Evolutionary conservation across 2,113 vertebrate genomes (phyloP).

Genomic region (Aspidoscelis tigris): DNA sequence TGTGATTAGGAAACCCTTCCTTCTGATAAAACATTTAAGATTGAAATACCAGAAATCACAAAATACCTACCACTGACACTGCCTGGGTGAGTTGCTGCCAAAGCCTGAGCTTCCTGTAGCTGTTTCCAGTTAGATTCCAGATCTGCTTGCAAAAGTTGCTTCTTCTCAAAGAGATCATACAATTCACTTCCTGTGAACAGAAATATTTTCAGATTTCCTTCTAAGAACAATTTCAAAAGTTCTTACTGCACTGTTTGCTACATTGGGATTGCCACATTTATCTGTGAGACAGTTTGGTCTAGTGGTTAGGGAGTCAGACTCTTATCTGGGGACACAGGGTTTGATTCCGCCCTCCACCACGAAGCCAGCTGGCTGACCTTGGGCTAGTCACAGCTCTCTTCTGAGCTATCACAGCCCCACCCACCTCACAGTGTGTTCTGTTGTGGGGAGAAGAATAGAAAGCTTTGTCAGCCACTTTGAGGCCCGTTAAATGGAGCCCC

Average conservation of each 20-base stretch:
- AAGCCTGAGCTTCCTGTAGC: neutral
- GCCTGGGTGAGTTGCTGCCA: neutral
- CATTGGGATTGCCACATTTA: too few species aligned
- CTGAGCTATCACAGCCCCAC: too few species aligned
- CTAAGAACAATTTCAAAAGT: neutral
- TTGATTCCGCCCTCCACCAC: too few species aligned
- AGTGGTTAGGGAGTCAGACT: too few species aligned
- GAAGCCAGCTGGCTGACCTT: too few species aligned
- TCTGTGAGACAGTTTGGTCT: too few species aligned
- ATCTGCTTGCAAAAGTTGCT: neutral
- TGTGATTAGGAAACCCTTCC: neutral
- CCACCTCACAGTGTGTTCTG: too few species aligned
- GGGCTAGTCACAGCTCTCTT: too few species aligned
- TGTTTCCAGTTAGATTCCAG: slow-evolving; percentile 12
- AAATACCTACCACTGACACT: slow-evolving; percentile 6
- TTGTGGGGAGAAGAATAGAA: too few species aligned
- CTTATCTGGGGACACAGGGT: too few species aligned
- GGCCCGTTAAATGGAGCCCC: too few species aligned
- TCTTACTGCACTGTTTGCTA: neutral
- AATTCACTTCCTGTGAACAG: neutral
- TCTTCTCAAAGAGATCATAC: slow-evolving; percentile 10
- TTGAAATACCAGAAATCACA: neutral
- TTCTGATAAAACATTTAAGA: neutral
- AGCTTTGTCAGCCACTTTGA: too few species aligned
- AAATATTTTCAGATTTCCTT: neutral